These are phyloP conservation scores for Holothuria glaberrima DNA, from an alignment of 35 echinoderm and acorn worm genomes.

Conservation along the genomic window DNA sequence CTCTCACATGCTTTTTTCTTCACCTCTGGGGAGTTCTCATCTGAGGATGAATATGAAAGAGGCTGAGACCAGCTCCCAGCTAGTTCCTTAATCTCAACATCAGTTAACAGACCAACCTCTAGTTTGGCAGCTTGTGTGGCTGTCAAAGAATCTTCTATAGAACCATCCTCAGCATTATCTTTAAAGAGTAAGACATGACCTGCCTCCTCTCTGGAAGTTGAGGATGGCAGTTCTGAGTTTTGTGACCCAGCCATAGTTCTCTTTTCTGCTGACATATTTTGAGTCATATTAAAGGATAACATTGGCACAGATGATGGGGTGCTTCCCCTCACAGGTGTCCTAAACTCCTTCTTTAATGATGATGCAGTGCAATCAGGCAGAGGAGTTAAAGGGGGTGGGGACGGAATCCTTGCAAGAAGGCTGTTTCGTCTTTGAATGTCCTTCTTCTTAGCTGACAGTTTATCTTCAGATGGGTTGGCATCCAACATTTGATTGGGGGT, in stretches of 20 bases:
- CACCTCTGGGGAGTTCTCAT: background rate
- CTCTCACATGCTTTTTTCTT: background rate
- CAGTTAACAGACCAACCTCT: background rate
- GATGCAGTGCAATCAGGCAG: slow-evolving; percentile 47
- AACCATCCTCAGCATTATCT: background rate
- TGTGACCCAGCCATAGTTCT: background rate
- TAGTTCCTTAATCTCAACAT: slow-evolving; percentile 23
- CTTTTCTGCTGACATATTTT: background rate
- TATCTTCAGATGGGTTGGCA: background rate
- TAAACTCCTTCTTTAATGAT: slow-evolving; percentile 57
- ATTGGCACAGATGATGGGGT: background rate
- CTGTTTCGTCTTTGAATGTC: slow-evolving; percentile 60
- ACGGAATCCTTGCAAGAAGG: slow-evolving; percentile 72
- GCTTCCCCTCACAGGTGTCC: slow-evolving; percentile 31
- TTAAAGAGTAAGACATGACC: too few relatives aligned
- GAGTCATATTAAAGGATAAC: background rate
- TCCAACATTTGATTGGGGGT: background rate
- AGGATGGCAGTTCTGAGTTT: too few relatives aligned
- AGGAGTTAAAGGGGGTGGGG: slow-evolving; percentile 82
- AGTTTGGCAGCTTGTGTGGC: slow-evolving; percentile 28
- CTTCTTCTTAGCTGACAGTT: slow-evolving; percentile 10
- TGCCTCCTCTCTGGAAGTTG: too few relatives aligned
- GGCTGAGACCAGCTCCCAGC: slow-evolving; percentile 36
- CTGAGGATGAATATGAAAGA: slow-evolving; percentile 35
- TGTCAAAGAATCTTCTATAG: background rate